Base-by-base conservation (phyloP, 2,113 vertebrate species). In the Otis tarda region DNA sequence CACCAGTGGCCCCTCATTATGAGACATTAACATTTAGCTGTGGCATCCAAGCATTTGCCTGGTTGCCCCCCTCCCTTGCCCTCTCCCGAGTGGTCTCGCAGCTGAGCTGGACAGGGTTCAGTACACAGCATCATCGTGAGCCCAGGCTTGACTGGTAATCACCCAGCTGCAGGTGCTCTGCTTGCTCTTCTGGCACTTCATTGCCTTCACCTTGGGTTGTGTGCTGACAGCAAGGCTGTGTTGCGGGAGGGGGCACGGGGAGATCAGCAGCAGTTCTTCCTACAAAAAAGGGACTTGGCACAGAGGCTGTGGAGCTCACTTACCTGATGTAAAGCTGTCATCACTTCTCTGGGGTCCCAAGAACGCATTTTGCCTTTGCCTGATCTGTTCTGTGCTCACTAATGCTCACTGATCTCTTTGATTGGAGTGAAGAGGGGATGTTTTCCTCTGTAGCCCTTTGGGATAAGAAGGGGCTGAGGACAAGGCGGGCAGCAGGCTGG, bases 1-100 rank as follows among this genome's bases (percentile, higher is more conserved):
- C 87, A 80, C 53, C 43, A 12, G 52, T 25, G 13, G 22, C 27
- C 6, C 43, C 15, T 93, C 47, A 3, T 70, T 23, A 47, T 4
- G 15, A 80, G 61, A 60, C 75, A 61, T 90, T 65, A 59, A 88
- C 82, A 70, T 95, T 96, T 79, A 41, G 21, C 73, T 84, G 50
- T 17, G 45, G 7, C 35, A 37, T 47, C 68, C 69, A 69, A 63
- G 64, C 47, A 5, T 43, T 73, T 50, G 5, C 43, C 43, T 35
- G 68, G 4, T 18, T 53, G 73, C 45, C 57, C 27, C 50, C 8
- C 16, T 83, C 25, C n/a, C 8, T 43, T 64, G 22, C 20, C 61
- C 33, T 86, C 27, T 63, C 39, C 45, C 0, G 3, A 14, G 35
- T 14, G 47, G 24, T 57, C 39, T 39, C 30, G 45, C 0, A 2